Conservation (phyloP, 2,113 vertebrate species). For the Aptenodytes forsteri region DNA sequence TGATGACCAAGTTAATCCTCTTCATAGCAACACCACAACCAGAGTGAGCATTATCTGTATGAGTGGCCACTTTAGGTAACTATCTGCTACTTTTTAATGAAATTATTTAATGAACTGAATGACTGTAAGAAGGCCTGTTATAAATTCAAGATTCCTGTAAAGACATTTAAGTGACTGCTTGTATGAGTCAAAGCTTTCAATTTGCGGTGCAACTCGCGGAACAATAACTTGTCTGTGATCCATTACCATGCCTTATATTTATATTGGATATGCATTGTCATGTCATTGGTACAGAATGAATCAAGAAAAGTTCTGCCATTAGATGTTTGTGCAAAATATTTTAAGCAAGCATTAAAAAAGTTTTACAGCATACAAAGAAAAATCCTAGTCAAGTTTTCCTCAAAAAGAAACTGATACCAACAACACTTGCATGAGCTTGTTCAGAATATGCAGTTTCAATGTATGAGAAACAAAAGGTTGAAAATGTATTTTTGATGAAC, state of each 20-base stretch:
- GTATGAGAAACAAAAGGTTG: not conserved
- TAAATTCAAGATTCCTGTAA: constrained; percentile 22
- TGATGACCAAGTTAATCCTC: not conserved
- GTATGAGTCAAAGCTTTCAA: not conserved
- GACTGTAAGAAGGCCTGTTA: not conserved
- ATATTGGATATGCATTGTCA: not conserved
- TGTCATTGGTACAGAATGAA: not conserved
- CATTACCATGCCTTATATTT: constrained; percentile 2
- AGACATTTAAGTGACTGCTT: not conserved
- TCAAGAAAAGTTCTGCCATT: not conserved
- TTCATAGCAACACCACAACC: not conserved
- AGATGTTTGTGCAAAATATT: not conserved
- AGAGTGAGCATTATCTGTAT: not conserved
- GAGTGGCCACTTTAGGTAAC: not conserved
- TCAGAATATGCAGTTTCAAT: not conserved
- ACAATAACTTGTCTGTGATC: not conserved
- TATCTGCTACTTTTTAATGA: not conserved
- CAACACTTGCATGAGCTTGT: not conserved
- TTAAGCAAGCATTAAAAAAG: not conserved
- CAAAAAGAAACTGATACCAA: not conserved
- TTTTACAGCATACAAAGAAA: not conserved
- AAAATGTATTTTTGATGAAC: not conserved
- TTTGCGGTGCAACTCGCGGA: not conserved
- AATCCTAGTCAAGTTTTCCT: not conserved
- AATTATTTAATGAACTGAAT: not conserved